Percentiles rank a stretch among this genome's conserved stretches.
Evolutionary conservation across 2,113 vertebrate genomes (phyloP).

Genomic region (Geococcyx californianus): DNA sequence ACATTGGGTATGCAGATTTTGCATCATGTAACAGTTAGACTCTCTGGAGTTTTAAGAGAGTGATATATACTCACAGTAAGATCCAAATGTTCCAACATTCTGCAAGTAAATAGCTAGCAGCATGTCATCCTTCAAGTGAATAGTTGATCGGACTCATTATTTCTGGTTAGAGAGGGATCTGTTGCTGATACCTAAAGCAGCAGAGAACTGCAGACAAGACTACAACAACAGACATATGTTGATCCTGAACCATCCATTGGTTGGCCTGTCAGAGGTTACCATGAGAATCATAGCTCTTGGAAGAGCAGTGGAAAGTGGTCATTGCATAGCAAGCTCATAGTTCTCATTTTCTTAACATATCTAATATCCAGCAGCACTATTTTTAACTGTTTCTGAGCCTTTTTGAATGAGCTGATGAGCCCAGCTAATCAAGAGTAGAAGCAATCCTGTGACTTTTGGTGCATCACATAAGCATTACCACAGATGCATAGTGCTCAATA

Average conservation of each 20-base stretch:
- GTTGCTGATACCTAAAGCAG: not conserved
- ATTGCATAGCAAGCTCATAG: not conserved
- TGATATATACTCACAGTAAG: not conserved
- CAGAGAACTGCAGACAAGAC: not conserved
- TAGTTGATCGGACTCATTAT: not conserved
- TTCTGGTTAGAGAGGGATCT: not conserved
- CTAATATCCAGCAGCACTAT: not conserved
- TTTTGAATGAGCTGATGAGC: not conserved
- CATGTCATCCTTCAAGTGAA: not conserved
- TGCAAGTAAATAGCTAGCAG: not conserved
- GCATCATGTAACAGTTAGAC: not conserved
- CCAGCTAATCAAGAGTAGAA: not conserved
- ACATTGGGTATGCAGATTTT: not conserved
- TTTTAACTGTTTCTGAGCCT: not conserved
- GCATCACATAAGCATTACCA: not conserved
- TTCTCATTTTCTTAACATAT: not conserved
- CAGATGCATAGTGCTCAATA: fast-evolving
- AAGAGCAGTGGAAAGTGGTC: not conserved
- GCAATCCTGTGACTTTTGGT: not conserved
- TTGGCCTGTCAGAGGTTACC: not conserved
- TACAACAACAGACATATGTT: fast-evolving
- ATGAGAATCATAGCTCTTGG: not conserved
- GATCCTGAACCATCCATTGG: not conserved
- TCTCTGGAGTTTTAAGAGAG: not conserved
- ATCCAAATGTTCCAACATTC: not conserved